Evolutionary conservation across 2,888 invertebrate genomes (phyloP), one percentile per base, ranked within the genome.

Genomic region (Cataglyphis albicans): DNA sequence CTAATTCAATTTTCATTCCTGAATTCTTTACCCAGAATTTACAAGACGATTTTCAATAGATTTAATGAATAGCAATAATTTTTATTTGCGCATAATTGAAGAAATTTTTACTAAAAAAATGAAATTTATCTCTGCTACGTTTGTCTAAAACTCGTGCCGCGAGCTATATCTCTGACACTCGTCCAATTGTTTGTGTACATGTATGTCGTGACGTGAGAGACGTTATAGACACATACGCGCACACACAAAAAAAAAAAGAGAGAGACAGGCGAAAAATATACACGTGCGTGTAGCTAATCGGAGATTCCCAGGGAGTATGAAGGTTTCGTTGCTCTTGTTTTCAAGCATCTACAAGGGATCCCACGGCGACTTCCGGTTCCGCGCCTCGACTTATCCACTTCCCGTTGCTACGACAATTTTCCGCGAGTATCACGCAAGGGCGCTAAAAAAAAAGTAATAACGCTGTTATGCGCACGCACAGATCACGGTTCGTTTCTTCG

Each of bases 361-460:
- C 91, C 90, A 91, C 91, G 91, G 82, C 68, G 84, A 87, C 90
- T 91, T 92, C 91, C 91, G 91, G 90, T 89, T 85, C 84, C 89
- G 85, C 63, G 84, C 61, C 80, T 57, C 32, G 74, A 63, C 72
- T 82, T 65, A 78, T 63, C 32, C 73, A 44, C 59, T 88, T 87
- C 86, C 88, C 82, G 86, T 65, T 59, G 75, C 64, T 57, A 74
- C 25, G 87, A 89, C 84, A 89, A 83, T 89, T 88, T 86, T 89
- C 89, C 82, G 48, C 32, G 52, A 64, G 57, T 81, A 76, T 63
- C 67, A 52, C 18, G 72, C 18, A 35, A 25, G 15, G 68, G 52
- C 21, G 64, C 75, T 64, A 57, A 76, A 70, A 72, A 21, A 32
- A 63, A 44, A 82, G 72, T 83, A 70, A 75, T 63, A 38, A 41